Percentiles rank a stretch among this genome's conserved stretches.
These are phyloP conservation scores for Equus quagga DNA, from an alignment of 2,113 vertebrate species.

Conservation along the genomic window DNA sequence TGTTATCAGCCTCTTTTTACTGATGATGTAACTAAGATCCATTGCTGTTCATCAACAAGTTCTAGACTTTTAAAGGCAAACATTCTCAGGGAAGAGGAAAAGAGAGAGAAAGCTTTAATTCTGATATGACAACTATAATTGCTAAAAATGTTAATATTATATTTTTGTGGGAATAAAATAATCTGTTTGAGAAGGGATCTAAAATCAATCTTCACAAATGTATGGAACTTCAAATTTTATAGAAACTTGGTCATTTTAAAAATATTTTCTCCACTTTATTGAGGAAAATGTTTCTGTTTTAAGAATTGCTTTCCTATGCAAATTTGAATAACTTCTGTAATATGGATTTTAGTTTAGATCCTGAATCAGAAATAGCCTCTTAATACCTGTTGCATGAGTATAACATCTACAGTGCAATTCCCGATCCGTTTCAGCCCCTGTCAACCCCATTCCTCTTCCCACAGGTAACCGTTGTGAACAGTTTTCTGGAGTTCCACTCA, in stretches of 20 bases:
- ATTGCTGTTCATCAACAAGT: not conserved
- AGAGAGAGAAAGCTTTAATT: not conserved
- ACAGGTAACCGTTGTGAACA: not conserved
- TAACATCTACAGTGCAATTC: not conserved
- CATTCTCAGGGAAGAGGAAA: not conserved
- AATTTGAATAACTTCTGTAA: not conserved
- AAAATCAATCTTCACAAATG: not conserved
- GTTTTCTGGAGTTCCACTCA: not conserved
- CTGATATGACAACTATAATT: not conserved
- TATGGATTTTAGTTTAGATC: constrained; percentile 19
- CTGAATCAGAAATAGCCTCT: constrained; percentile 4
- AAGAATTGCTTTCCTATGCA: not conserved
- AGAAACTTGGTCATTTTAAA: constrained; percentile 19
- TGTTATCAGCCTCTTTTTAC: not conserved
- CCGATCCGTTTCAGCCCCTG: not conserved
- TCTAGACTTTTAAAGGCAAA: not conserved
- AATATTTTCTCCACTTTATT: constrained; percentile 5
- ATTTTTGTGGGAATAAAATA: not conserved
- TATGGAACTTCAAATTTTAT: not conserved
- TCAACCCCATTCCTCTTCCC: not conserved
- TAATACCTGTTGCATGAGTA: not conserved
- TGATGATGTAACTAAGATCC: not conserved
- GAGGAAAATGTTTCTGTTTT: constrained; percentile 42
- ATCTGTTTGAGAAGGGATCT: not conserved
- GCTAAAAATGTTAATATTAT: not conserved